Evolutionary conservation across 2,888 invertebrate species (phyloP).

Genomic region (Tryphoninae sp.): DNA sequence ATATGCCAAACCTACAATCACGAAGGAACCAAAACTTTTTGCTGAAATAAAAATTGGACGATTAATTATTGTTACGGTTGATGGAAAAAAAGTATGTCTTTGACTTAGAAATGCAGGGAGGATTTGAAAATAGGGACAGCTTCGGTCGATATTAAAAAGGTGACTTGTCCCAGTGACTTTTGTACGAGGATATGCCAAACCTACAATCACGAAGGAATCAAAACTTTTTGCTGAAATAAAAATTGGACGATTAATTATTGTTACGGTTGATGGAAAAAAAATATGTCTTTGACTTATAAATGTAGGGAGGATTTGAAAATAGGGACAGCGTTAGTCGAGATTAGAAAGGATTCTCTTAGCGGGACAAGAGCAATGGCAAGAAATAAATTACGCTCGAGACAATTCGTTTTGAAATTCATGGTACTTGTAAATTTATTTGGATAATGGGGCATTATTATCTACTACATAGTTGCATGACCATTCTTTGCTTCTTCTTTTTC

Average conservation of each 20-base stretch:
- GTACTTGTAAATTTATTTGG: constrained; percentile 62
- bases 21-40: background rate
- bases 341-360: background rate
- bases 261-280: too few species aligned
- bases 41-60: background rate
- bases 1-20: background rate
- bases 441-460: constrained; percentile 58
- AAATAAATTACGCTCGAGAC: background rate
- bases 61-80: background rate
- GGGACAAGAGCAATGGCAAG: background rate
- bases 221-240: background rate
- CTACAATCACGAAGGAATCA: background rate
- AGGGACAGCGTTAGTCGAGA: too few species aligned
- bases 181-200: background rate
- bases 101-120: too few species aligned
- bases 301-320: too few species aligned
- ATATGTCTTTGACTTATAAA: too few species aligned
- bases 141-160: background rate
- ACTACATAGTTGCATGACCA: constrained; percentile 61
- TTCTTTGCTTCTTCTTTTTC: constrained; percentile 34
- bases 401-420: constrained; percentile 13
- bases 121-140: background rate
- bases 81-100: too few species aligned
- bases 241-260: background rate
- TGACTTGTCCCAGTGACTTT: too few species aligned